Evolutionary conservation across 2,888 invertebrate species (phyloP).

Genomic region (Amorpha juglandis): DNA sequence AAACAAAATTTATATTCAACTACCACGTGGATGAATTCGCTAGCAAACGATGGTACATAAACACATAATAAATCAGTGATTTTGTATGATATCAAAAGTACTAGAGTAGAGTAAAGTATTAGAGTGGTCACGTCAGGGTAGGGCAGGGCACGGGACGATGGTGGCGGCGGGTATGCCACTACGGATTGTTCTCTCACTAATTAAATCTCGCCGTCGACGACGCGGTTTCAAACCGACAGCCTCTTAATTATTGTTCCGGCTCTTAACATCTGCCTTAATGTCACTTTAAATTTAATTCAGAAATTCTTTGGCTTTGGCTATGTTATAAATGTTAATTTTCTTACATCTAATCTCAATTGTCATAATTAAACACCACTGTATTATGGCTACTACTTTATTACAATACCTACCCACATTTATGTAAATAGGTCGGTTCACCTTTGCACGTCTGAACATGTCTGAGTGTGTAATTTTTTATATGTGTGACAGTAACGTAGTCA

Average conservation of each 20-base stretch:
- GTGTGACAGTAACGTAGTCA: too few relatives aligned
- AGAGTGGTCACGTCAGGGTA: constrained; percentile 36
- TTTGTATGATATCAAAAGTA: constrained; percentile 13
- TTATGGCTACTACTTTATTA: constrained; percentile 33
- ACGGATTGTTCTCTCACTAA: constrained; percentile 76
- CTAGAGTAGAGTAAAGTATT: constrained; percentile 34
- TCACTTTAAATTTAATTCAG: constrained; percentile 77
- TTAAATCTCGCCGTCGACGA: constrained; percentile 79
- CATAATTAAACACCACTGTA: constrained; percentile 25
- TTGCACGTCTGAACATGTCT: too few relatives aligned
- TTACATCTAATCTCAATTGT: constrained; percentile 49
- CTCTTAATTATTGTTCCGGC: constrained; percentile 82
- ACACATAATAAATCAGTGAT: constrained; percentile 4
- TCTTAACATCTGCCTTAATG: constrained; percentile 82
- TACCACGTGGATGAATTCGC: background rate
- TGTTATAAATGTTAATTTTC: constrained; percentile 62
- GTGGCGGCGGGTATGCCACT: constrained; percentile 38
- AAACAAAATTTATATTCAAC: background rate
- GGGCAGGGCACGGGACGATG: background rate
- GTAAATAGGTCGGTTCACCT: background rate
- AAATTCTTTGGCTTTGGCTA: constrained; percentile 65
- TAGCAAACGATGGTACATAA: background rate
- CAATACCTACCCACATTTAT: background rate
- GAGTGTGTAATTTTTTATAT: too few relatives aligned
- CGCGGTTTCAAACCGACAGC: constrained; percentile 80